These are phyloP conservation scores for Pangasianodon gigas DNA, from an alignment of 2,113 vertebrate genomes.

Conservation along the genomic window DNA sequence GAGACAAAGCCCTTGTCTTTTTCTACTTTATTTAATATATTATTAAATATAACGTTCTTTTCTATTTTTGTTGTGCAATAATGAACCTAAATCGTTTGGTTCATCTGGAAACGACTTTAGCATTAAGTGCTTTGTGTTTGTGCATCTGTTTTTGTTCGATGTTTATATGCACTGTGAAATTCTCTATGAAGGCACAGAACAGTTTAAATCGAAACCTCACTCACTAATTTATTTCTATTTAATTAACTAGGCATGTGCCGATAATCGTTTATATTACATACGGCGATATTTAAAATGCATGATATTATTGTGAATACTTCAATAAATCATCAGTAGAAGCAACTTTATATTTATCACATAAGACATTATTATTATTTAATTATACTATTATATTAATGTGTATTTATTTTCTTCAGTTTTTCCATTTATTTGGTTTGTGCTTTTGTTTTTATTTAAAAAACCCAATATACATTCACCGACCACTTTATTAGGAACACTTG, in stretches of 20 bases:
- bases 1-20: not conserved
- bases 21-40: not conserved
- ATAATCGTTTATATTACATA: not conserved
- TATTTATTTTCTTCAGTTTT: not conserved
- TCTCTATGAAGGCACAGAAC: conserved; percentile 14
- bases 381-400: not conserved
- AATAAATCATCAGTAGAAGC: not conserved
- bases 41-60: not conserved
- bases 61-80: conserved; percentile 23
- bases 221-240: conserved; percentile 38
- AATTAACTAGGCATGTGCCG: conserved; percentile 31
- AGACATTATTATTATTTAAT: not conserved
- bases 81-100: not conserved
- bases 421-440: not conserved
- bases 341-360: not conserved
- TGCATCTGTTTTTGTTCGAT: not conserved
- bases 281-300: not conserved
- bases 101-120: conserved; percentile 4
- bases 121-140: conserved; percentile 17
- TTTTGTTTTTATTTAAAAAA: not conserved
- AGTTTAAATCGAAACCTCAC: conserved; percentile 21
- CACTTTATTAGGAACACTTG: not conserved
- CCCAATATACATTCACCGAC: not conserved
- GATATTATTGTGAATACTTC: not conserved
- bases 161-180: conserved; percentile 25